phyloP scores from a whole-genome alignment of 2,888 invertebrate genomes.

The Omphaloscelis lunosa region DNA sequence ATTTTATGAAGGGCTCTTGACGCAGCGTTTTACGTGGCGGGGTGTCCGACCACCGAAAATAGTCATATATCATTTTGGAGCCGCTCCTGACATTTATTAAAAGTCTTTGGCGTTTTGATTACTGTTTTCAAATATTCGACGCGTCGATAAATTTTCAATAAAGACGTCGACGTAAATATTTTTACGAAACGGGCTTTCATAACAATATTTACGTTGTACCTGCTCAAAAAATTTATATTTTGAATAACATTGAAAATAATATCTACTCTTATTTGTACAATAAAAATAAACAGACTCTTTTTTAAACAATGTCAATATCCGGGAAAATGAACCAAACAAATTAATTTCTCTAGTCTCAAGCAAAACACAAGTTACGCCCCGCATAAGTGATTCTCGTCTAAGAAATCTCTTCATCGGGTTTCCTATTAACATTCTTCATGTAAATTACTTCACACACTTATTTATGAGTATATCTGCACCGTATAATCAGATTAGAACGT shows the following conservation, averaged over 20 bases:
- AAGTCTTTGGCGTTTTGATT: conserved; percentile 79
- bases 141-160: conserved; percentile 64
- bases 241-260: neutral
- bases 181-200: conserved; percentile 31
- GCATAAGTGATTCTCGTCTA: conserved; percentile 17
- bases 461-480: conserved; percentile 23
- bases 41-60: conserved; percentile 76
- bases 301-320: neutral
- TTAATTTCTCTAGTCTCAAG: neutral
- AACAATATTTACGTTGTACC: conserved; percentile 4
- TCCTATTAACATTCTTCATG: conserved; percentile 29
- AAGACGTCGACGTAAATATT: conserved; percentile 49
- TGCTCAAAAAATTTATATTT: neutral
- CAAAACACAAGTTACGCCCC: neutral
- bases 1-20: conserved; percentile 80
- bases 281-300: neutral
- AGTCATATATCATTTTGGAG: conserved; percentile 81
- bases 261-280: neutral
- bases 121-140: conserved; percentile 71
- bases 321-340: neutral
- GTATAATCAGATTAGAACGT: conserved; percentile 56
- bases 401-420: conserved; percentile 30
- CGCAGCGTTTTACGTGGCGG: conserved; percentile 79
- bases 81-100: conserved; percentile 84
- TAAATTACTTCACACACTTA: conserved; percentile 46